A percentile compares a stretch with the other conserved stretches of the same genome.
Evolutionary conservation across 2,113 vertebrate species (phyloP).

Genomic region (Microcebus tavaratra): DNA sequence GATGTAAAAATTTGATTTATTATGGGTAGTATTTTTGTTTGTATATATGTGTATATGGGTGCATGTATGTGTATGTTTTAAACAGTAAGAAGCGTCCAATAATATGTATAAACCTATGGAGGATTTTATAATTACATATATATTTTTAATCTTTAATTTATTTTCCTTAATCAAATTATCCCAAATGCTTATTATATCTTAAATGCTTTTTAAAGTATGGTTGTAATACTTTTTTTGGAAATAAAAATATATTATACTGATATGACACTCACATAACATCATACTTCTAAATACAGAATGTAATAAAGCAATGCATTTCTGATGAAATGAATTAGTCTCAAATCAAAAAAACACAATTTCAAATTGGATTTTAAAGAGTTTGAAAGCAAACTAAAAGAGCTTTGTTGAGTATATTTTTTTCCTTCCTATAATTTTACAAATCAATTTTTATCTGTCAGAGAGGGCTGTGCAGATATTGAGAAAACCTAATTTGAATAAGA

Average conservation of each 20-base stretch:
- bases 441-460: conserved; percentile 63
- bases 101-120: not conserved
- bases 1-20: not conserved
- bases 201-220: not conserved
- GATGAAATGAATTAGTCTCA: conserved; percentile 45
- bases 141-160: not conserved
- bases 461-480: not conserved
- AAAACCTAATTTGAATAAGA: conserved; percentile 55
- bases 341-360: conserved; percentile 70
- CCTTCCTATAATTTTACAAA: conserved; percentile 65
- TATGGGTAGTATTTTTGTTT: not conserved
- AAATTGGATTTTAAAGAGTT: conserved; percentile 67
- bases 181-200: not conserved
- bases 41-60: not conserved
- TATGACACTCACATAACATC: conserved; percentile 17
- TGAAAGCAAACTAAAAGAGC: conserved; percentile 73
- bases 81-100: not conserved
- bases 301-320: conserved; percentile 73
- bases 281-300: conserved; percentile 73
- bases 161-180: not conserved
- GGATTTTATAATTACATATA: not conserved
- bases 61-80: not conserved
- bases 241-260: conserved; percentile 58
- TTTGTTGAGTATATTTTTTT: conserved; percentile 1
- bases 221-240: conserved; percentile 38